phyloP scores from a whole-genome alignment of 35 echinoderm and acorn worm species.

The Stichopus chloronotus region DNA sequence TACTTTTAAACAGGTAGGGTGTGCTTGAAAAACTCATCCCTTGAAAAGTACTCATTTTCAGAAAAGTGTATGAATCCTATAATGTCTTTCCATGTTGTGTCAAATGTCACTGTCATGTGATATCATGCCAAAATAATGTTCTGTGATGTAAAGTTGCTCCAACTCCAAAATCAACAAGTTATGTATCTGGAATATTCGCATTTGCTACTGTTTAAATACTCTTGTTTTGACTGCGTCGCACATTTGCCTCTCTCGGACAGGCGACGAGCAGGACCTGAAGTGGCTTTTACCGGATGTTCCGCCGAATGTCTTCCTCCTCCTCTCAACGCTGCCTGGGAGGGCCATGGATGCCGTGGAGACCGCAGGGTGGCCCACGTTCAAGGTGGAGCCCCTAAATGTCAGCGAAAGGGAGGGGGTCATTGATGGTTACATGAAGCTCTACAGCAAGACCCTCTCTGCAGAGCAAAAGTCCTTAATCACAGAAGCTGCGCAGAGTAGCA shows the following conservation, averaged over 20 bases:
- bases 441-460: conserved; percentile 77
- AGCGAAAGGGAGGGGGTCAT: conserved; percentile 79
- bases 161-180: no score
- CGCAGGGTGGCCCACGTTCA: conserved; percentile 72
- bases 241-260: conserved; percentile 9
- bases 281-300: conserved; percentile 77
- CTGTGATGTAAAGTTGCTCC: no score
- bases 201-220: neutral
- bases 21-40: no score
- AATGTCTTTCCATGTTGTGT: no score
- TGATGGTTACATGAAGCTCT: conserved; percentile 80
- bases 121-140: no score
- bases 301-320: conserved; percentile 65
- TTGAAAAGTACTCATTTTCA: no score
- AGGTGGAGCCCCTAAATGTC: conserved; percentile 63
- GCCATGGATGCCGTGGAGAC: conserved; percentile 63
- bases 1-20: no score
- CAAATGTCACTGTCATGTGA: no score
- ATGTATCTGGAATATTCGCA: neutral
- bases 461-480: conserved; percentile 76
- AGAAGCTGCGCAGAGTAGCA: conserved; percentile 71
- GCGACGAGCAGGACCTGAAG: conserved; percentile 83
- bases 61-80: no score
- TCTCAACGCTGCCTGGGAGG: conserved; percentile 84
- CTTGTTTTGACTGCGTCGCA: neutral